Conservation (phyloP, 2,113 vertebrate genomes). For the Gallinago undulata region DNA sequence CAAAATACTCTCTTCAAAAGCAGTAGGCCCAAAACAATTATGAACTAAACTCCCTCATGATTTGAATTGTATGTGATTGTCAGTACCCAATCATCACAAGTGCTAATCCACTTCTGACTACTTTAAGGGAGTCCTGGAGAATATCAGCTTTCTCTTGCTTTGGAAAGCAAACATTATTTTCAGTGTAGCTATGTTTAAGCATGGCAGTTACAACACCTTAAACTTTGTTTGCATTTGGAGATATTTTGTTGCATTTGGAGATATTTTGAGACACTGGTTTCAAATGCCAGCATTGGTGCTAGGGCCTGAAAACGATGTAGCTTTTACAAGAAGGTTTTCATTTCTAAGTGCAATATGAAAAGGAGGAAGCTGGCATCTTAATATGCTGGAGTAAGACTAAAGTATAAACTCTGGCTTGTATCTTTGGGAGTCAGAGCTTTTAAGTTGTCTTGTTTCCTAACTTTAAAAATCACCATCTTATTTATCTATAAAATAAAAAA, state of each 20-base stretch:
- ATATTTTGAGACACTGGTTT: slow-evolving; percentile 5
- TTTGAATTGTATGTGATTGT: background rate
- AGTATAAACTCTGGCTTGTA: background rate
- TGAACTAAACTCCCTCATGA: background rate
- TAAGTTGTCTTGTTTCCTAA: slow-evolving; percentile 35
- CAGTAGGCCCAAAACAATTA: background rate
- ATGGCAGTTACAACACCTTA: background rate
- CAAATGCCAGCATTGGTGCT: background rate
- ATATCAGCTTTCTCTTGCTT: background rate
- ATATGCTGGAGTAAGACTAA: slow-evolving; percentile 1
- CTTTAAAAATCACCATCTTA: slow-evolving; percentile 39
- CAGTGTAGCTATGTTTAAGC: background rate
- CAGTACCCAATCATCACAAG: background rate
- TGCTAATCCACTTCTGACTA: background rate
- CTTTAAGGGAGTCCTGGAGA: background rate
- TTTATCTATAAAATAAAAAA: slow-evolving; percentile 69
- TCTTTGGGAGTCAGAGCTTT: slow-evolving; percentile 30
- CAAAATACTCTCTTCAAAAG: background rate
- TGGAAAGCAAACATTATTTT: background rate
- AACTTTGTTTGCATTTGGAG: slow-evolving; percentile 32
- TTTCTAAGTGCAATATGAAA: slow-evolving; percentile 57
- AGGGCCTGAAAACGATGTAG: slow-evolving; percentile 8
- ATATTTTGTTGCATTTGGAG: slow-evolving; percentile 28
- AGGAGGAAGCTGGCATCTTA: slow-evolving; percentile 22
- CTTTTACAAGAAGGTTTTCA: background rate